Evolutionary conservation across 2,797 vertebrate species (phyloP).

Genomic region (Eleutherodactylus coqui): DNA sequence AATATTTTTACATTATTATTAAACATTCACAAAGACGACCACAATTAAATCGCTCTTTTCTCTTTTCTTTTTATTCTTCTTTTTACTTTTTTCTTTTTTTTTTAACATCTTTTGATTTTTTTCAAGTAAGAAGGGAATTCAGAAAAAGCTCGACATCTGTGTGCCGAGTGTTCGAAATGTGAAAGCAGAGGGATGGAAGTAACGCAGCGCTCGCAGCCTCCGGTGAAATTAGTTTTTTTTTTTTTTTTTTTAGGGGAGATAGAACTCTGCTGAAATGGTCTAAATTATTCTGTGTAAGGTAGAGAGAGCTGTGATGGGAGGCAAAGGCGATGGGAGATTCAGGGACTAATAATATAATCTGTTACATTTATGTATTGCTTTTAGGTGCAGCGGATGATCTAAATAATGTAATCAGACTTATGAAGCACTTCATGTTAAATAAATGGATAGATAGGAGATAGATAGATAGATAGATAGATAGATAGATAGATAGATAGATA

Average conservation of each 20-base stretch:
- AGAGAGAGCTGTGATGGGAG: neutral
- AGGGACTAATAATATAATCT: neutral
- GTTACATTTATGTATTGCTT: no score
- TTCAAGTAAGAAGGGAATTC: neutral
- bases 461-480: no score
- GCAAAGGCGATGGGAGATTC: neutral
- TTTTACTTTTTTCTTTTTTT: neutral
- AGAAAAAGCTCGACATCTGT: conserved; percentile 38
- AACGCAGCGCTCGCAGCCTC: neutral
- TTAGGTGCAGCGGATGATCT: no score
- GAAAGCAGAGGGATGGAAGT: conserved; percentile 11
- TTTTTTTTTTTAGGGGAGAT: neutral
- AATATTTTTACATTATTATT: conserved; percentile 34
- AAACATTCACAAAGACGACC: neutral
- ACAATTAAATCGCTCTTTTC: conserved; percentile 11
- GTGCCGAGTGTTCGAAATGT: neutral
- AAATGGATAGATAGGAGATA: no score
- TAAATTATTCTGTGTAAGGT: neutral
- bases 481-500: no score
- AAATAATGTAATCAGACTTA: no score
- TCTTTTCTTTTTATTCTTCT: neutral
- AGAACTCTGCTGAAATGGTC: neutral
- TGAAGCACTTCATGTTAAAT: no score
- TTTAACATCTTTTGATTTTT: neutral
- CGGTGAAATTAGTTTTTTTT: neutral